Base-by-base conservation (phyloP, 2,888 invertebrate genomes). In the Exocentrus adspersus region DNA sequence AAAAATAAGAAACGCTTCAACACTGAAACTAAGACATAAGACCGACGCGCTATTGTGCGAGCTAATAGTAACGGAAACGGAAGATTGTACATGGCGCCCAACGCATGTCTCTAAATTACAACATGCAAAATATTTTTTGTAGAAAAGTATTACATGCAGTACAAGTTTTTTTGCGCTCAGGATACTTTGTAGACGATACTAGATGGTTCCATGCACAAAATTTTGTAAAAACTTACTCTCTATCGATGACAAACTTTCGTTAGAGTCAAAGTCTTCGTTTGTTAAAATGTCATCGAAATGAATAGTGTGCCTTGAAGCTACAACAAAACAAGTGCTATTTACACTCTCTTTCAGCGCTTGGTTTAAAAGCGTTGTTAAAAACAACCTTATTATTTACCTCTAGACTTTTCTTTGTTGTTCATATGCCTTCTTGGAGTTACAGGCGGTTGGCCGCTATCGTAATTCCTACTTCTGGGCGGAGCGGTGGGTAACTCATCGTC, bases 401-500 rank as follows among this genome's bases (percentile, higher is more conserved):
- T 75, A 21, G 71, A 71, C 62, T 78, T 78, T 0, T 80, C 81
- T 68, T 79, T 80, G 64, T 77, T 78, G 57, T 77, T 79, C 37
- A 77, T 67, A 61, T 75, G 72, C 41, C 74, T 67, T 42, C 77
- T 67, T 0, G 78, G 77, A 4, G 73, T 74, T 10, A 73, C 73
- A 7, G 70, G 14, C 5, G 76, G 72, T n/a, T 73, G 70, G 3
- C 67, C 67, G 60, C 65, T 70, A 43, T 73, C 75, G 75, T 91
- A 72, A 24, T 64, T 64, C 21, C 90, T 82, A 0, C 89, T 89
- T 64, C 92, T 83, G 10, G 90, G 89, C 46, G 89, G 87, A 58
- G 88, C 86, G 16, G 86, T 85, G 1, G 89, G 88, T 75, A 88
- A 87, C 37, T 80, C 80, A 45, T 80, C 79, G 74, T 91, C 90